These are phyloP conservation scores for Semnornis frantzii DNA, from an alignment of 2,113 vertebrate species.

Conservation along the genomic window DNA sequence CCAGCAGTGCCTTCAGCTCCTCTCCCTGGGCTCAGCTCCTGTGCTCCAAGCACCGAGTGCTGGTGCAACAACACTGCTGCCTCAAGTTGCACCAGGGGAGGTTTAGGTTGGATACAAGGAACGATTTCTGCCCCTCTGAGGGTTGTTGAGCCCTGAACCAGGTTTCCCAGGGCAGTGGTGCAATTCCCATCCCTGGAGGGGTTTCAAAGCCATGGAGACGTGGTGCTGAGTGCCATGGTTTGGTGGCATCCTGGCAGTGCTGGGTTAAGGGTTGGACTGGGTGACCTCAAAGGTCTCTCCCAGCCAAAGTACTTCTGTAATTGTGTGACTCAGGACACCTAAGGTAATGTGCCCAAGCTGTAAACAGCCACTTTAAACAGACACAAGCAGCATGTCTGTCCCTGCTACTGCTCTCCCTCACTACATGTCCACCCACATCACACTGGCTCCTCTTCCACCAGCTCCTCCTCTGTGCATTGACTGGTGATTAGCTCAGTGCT, in stretches of 20 bases:
- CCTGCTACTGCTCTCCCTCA: not conserved
- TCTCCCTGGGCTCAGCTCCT: not conserved
- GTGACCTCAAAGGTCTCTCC: not conserved
- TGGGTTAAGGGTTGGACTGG: too few species aligned
- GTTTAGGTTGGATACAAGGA: not conserved
- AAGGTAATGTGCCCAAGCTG: rapidly evolving
- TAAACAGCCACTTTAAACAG: not conserved
- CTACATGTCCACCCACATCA: not conserved
- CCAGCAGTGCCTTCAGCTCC: not conserved
- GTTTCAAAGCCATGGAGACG: too few species aligned
- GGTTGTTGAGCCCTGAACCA: not conserved
- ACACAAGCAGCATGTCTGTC: not conserved
- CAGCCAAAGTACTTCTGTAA: not conserved
- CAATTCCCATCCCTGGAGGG: too few species aligned
- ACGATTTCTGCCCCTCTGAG: not conserved
- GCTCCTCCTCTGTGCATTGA: slow-evolving; percentile 30
- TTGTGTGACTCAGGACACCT: not conserved
- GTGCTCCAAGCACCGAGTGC: rapidly evolving
- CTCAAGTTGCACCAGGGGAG: not conserved
- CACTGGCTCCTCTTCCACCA: rapidly evolving
- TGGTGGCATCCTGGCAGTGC: too few species aligned
- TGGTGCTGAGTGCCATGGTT: too few species aligned
- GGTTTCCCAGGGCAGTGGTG: too few species aligned
- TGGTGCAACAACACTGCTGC: not conserved
- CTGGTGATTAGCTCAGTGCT: not conserved